Base-by-base conservation (phyloP, 2,888 invertebrate genomes). In the Hipparchia sbordonii region DNA sequence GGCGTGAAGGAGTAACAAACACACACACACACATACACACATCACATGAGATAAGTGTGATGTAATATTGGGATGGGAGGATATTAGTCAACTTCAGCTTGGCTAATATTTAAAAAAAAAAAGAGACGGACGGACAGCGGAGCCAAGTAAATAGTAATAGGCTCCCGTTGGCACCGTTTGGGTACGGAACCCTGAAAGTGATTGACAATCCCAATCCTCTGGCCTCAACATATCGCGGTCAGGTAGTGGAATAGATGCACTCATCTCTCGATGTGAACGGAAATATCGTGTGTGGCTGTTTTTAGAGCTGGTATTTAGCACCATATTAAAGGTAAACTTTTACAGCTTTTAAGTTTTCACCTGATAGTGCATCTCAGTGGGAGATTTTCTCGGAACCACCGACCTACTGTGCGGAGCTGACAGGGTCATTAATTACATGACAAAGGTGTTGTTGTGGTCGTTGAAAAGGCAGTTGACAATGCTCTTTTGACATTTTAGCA, bases 401-500 rank as follows among this genome's bases (percentile, higher is more conserved):
- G 75, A 39, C 39, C 69, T 75, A 39, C 59, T 60, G 68, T 82
- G 73, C 81, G 79, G 80, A 83, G 80, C 85, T 85, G 60, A 84
- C 77, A 80, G 66, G 76, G 77, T 85, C 87, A 92, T 92, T 91
- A 91, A 91, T 92, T 89, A 87, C 80, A 76, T 77, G 79, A 89
- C 87, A 87, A 85, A 78, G 77, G 81, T 70, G 80, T 82, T 80
- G 81, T 81, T 80, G 81, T 81, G 80, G 79, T 82, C 77, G 84
- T 82, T 87, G 85, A 85, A 87, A 87, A 85, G 85, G 82, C 78
- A 80, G 61, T 33, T 57, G 67, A 76, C 74, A 72, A 74, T 70
- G 45, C 67, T 56, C 83, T 68, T 72, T 72, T 72, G 70, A 46
- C 23, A 66, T 57, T 72, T 74, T 68, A 59, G 54, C 57, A 66